A percentile compares a stretch with the other conserved stretches of the same genome.
Evolutionary conservation across 2,113 vertebrate species (phyloP).

Genomic region (Hydrochoerus hydrochaeris): DNA sequence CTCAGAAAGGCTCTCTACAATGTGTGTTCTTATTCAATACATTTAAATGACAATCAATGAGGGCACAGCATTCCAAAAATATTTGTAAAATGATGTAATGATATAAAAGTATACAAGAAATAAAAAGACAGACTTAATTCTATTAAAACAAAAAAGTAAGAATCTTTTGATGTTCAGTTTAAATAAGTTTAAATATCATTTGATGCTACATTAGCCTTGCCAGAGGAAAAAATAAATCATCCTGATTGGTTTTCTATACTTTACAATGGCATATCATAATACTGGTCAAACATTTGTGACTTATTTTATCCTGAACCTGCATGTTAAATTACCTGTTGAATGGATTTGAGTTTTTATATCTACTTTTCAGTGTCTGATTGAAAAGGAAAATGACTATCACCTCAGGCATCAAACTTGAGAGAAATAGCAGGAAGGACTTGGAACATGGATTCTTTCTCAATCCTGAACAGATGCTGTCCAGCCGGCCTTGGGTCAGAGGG

Average conservation of each 20-base stretch:
- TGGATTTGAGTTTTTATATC: constrained; percentile 34
- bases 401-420: constrained; percentile 43
- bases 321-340: background rate
- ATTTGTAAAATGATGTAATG: constrained; percentile 22
- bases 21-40: background rate
- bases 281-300: background rate
- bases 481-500: constrained; percentile 36
- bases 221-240: constrained; percentile 32
- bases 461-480: constrained; percentile 34
- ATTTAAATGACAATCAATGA: constrained; percentile 1
- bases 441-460: constrained; percentile 27
- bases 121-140: background rate
- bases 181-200: constrained; percentile 25
- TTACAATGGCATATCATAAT: background rate
- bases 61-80: constrained; percentile 22
- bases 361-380: constrained; percentile 40
- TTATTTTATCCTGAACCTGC: constrained; percentile 10
- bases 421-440: constrained; percentile 41
- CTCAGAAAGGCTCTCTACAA: no score
- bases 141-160: constrained; percentile 1
- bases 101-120: background rate
- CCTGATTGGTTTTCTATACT: background rate
- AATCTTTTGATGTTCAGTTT: constrained; percentile 1
- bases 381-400: background rate
- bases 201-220: background rate